Conservation (phyloP, 2,113 vertebrate species). For the Podarcis raffonei region DNA sequence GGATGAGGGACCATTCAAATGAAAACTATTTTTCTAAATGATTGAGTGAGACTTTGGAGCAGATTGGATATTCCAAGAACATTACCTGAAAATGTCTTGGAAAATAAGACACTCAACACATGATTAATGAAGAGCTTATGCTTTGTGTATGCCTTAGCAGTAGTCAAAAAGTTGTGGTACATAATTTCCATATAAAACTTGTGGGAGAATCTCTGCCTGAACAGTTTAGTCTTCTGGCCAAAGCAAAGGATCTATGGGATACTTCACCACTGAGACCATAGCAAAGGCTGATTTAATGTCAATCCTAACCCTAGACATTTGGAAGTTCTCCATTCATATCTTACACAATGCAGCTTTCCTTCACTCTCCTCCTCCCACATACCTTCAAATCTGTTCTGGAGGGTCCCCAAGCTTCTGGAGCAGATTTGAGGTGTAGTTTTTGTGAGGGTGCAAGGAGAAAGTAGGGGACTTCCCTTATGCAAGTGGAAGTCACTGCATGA, state of each 20-base stretch:
- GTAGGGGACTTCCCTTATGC: no score
- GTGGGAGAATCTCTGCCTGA: conserved; percentile 1
- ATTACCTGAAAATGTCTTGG: neutral
- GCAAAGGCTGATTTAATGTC: neutral
- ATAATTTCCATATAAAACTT: conserved; percentile 21
- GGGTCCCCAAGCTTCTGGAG: no score
- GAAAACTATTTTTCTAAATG: conserved; percentile 21
- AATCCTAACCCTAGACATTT: neutral
- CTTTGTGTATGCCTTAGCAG: neutral
- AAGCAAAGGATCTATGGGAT: no score
- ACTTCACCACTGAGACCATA: neutral
- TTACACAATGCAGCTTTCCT: neutral
- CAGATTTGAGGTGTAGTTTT: no score
- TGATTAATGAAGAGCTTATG: conserved; percentile 28
- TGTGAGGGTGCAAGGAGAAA: no score
- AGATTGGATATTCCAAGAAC: neutral
- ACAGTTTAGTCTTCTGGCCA: no score
- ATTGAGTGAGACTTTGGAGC: conserved; percentile 6
- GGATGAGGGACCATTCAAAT: neutral
- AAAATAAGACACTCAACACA: neutral
- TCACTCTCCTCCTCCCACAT: neutral
- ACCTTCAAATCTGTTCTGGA: no score
- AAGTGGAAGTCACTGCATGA: no score
- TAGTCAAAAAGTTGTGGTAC: neutral
- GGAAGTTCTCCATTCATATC: neutral